Evolutionary conservation across 2,113 vertebrate species (phyloP), one percentile per base, ranked within the genome.

Genomic region (Amphilophus citrinellus): DNA sequence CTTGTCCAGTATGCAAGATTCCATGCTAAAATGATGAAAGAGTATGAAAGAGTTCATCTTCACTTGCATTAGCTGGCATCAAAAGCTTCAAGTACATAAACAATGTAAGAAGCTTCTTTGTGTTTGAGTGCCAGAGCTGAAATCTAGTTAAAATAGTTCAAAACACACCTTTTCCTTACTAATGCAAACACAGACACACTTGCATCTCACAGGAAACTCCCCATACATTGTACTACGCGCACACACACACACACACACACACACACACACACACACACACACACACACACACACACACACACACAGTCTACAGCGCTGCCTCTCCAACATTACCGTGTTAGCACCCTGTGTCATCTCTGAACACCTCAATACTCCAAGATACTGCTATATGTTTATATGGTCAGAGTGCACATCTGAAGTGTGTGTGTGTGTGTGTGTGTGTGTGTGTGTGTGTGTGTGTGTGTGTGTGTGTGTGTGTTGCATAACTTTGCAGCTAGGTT

Each of bases 281-380:
- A 47, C 44, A 47, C 44, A 47, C 44, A 47, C 44, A 14, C 3
- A 47, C 44, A 47, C 44, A 14, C 44, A 44, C 11, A 44, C 42
- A n/a, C 20, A 57, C 2, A 4, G 8, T 56, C 53, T 56, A 56
- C 57, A 50, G 37, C 58, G 62, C 44, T 73, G 32, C 18, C 27
- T 76, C 60, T 30, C 3, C 13, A 13, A 6, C 39, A 24, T 71
- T 22, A 22, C 22, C 22, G 22, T 22, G 61, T 61, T 50, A 77
- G 57, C 71, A 47, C 53, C 24, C 8, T 50, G 5, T 60, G 39
- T 56, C 63, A 56, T 77, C 3, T 30, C 75, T 78, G 56, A 68
- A 77, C 79, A 77, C 79, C 61, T 71, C 73, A 18, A 10, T 68
- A 44, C 50, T 59, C 37, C 4, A n/a, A 20, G 71, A 61, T 83